phyloP scores from a whole-genome alignment of 2,888 invertebrate species.

The Vanessa cardui region DNA sequence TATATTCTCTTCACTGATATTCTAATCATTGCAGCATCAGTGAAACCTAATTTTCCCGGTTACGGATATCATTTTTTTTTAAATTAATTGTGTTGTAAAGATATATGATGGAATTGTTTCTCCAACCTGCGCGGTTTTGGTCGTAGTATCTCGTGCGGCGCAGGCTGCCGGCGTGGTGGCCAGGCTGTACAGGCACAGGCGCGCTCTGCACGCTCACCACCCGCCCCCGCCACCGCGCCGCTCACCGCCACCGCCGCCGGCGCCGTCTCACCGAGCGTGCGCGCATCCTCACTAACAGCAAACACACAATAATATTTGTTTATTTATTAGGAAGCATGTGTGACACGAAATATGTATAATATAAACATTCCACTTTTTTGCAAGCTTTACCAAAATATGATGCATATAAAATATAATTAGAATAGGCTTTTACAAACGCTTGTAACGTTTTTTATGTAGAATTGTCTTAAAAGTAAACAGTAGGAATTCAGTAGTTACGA shows the following conservation, averaged over 20 bases:
- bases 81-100: too few species aligned
- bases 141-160: slow-evolving; percentile 92
- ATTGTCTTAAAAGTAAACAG: too few species aligned
- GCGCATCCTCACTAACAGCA: slow-evolving; percentile 73
- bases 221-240: slow-evolving; percentile 44
- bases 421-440: too few species aligned
- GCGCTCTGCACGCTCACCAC: slow-evolving; percentile 53
- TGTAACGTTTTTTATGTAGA: too few species aligned
- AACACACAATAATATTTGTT: slow-evolving; percentile 23
- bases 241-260: slow-evolving; percentile 51
- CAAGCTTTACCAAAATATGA: too few species aligned
- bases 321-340: not conserved
- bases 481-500: too few species aligned
- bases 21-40: too few species aligned
- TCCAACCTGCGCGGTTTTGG: slow-evolving; percentile 91
- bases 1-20: too few species aligned
- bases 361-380: not conserved
- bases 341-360: not conserved
- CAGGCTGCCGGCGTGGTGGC: slow-evolving; percentile 74
- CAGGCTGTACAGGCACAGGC: slow-evolving; percentile 76
- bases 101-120: too few species aligned
- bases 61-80: too few species aligned
- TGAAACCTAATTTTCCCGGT: too few species aligned
- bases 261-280: slow-evolving; percentile 69
- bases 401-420: too few species aligned